A percentile compares a stretch with the other conserved stretches of the same genome.
Conservation (phyloP, 2,797 vertebrate genomes). For the Crax fasciolata region DNA sequence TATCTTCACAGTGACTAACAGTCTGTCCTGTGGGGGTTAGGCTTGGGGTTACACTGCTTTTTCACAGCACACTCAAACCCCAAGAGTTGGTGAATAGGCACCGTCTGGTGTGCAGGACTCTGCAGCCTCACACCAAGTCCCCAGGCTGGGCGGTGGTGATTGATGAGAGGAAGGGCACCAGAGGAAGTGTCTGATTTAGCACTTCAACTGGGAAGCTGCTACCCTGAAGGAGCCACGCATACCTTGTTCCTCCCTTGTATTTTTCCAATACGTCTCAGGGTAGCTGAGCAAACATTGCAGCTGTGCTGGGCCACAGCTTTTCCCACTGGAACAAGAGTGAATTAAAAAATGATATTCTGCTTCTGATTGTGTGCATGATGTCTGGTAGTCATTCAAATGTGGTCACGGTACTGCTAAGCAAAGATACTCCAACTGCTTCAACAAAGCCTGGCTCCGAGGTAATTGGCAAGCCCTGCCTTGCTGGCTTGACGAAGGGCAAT, state of each 20-base stretch:
- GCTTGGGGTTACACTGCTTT: neutral
- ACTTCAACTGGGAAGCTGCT: constrained; percentile 19
- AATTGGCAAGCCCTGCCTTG: neutral
- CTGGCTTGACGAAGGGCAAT: neutral
- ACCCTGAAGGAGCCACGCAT: neutral
- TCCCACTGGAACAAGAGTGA: neutral
- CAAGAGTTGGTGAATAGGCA: neutral
- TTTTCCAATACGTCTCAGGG: neutral
- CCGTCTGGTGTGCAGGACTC: neutral
- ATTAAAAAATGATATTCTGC: neutral
- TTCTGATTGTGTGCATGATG: neutral
- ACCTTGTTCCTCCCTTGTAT: constrained; percentile 6
- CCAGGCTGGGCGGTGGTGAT: neutral
- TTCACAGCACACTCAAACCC: neutral
- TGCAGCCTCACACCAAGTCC: neutral
- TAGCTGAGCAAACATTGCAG: neutral
- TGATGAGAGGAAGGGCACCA: neutral
- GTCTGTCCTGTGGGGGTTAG: neutral
- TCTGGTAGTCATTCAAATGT: neutral
- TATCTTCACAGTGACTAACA: neutral
- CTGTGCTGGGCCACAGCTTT: neutral
- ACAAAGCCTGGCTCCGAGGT: neutral
- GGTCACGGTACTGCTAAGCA: neutral
- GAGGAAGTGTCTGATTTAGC: constrained; percentile 10
- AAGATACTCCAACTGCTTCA: neutral